phyloP scores from a whole-genome alignment of 1,140 invertebrate genomes.

The Vanessa atalanta region DNA sequence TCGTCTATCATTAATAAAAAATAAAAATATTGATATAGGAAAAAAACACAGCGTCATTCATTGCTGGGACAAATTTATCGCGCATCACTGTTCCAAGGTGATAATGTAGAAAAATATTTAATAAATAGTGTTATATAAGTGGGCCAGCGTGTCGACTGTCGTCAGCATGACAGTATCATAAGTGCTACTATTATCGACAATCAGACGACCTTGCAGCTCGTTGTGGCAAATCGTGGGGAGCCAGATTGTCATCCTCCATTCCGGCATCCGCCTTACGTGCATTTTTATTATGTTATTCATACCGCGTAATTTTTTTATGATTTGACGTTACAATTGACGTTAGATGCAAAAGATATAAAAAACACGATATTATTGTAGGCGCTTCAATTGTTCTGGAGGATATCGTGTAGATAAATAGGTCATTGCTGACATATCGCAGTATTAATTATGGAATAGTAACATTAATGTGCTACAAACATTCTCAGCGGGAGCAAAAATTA shows the following conservation, averaged over 20 bases:
- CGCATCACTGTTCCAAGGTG: slow-evolving; percentile 19
- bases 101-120: slow-evolving; percentile 35
- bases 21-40: background rate
- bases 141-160: slow-evolving; percentile 61
- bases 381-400: background rate
- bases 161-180: slow-evolving; percentile 56
- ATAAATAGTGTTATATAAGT: slow-evolving; percentile 55
- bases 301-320: slow-evolving; percentile 19
- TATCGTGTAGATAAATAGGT: background rate
- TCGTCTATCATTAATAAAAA: background rate
- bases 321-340: background rate
- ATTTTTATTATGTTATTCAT: slow-evolving; percentile 69
- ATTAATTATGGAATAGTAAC: background rate
- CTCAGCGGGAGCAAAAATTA: slow-evolving; percentile 6
- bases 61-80: background rate
- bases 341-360: background rate
- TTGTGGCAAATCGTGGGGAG: slow-evolving; percentile 76
- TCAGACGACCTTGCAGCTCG: slow-evolving; percentile 78
- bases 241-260: slow-evolving; percentile 74
- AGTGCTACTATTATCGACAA: slow-evolving; percentile 75
- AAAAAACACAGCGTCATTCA: background rate
- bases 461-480: background rate
- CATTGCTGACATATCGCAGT: background rate
- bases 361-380: background rate
- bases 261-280: slow-evolving; percentile 74